These are phyloP conservation scores for Furcifer pardalis DNA, from an alignment of 2,797 vertebrate species.

Conservation along the genomic window DNA sequence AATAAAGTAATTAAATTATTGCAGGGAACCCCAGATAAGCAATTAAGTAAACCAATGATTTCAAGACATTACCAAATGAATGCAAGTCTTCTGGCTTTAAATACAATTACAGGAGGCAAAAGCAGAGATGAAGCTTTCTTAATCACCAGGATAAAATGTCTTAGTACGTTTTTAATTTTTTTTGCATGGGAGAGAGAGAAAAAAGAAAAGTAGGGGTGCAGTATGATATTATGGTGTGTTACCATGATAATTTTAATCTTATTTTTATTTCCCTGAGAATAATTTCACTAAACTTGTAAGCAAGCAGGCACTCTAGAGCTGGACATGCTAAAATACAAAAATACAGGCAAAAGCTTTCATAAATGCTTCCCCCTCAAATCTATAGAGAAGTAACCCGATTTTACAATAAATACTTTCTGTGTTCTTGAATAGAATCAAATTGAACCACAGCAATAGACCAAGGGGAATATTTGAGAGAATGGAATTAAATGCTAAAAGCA, in stretches of 20 bases:
- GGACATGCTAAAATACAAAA: background rate
- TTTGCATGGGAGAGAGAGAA: rapidly evolving
- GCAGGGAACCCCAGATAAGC: conserved; percentile 38
- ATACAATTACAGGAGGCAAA: background rate
- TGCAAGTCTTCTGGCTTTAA: background rate
- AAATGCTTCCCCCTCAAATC: background rate
- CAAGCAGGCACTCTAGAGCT: background rate
- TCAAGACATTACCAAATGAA: conserved; percentile 8
- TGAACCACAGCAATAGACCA: background rate
- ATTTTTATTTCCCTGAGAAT: conserved; percentile 2
- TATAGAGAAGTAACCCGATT: background rate
- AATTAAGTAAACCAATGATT: background rate
- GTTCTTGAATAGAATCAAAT: background rate
- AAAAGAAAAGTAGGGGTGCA: background rate
- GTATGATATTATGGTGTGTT: background rate
- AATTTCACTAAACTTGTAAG: background rate
- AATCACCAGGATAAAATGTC: background rate
- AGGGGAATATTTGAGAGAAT: conserved; percentile 2
- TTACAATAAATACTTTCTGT: background rate
- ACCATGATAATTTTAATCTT: background rate
- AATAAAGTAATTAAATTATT: conserved; percentile 38
- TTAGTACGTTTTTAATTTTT: background rate
- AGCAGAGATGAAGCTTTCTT: rapidly evolving
- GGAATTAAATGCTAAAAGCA: background rate
- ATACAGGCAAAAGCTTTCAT: background rate